Percentiles rank a stretch among this genome's conserved stretches.
Conservation (phyloP, 92 coral and sea anemone species). For the Muricea muricata region DNA sequence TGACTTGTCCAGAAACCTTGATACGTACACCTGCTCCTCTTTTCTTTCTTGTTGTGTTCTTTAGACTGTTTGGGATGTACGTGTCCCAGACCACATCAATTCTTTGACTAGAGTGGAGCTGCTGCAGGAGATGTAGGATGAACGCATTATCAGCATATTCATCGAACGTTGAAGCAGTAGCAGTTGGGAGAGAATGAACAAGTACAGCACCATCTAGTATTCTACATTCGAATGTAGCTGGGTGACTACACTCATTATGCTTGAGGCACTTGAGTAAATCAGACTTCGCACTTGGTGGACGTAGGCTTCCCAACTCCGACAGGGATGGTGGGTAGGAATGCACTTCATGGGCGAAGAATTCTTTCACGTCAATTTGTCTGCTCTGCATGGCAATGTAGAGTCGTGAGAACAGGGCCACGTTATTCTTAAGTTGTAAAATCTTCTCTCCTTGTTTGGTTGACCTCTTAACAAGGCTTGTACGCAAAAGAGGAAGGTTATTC, state of each 20-base stretch:
- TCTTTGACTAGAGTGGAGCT: not conserved
- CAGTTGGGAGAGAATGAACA: constrained; percentile 56
- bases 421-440: not conserved
- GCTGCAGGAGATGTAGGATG: constrained; percentile 41
- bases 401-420: constrained; percentile 7
- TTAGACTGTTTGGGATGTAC: not conserved
- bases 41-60: constrained; percentile 10
- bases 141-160: constrained; percentile 56
- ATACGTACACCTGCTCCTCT: constrained; percentile 45
- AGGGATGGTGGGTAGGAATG: constrained; percentile 66
- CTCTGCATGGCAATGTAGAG: constrained; percentile 25
- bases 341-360: constrained; percentile 63
- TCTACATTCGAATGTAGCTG: constrained; percentile 53
- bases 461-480: not conserved
- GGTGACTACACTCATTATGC: constrained; percentile 43
- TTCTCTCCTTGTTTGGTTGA: not conserved
- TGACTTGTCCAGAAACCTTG: not conserved
- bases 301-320: constrained; percentile 62
- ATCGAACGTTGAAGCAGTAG: constrained; percentile 41
- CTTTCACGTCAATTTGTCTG: constrained; percentile 53
- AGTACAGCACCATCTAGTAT: constrained; percentile 56
- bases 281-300: constrained; percentile 56
- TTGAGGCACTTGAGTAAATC: constrained; percentile 44
- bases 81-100: constrained; percentile 7
- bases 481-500: not conserved